Percentiles rank a stretch among this genome's conserved stretches.
These are phyloP conservation scores for Sebastes cheni DNA, from an alignment of 2,797 vertebrate genomes.

Conservation along the genomic window DNA sequence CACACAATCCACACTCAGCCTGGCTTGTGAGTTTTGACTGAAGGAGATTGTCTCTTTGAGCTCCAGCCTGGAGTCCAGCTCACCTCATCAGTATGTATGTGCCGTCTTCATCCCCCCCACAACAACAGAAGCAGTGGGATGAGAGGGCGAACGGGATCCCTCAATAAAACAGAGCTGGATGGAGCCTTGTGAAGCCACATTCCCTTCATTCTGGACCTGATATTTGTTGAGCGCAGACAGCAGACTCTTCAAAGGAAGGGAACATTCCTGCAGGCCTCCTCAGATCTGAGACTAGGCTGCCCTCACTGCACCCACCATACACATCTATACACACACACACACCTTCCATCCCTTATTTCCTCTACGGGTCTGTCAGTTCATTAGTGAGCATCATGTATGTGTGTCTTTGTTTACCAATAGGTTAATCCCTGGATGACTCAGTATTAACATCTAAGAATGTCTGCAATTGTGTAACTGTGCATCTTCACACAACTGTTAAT, in stretches of 20 bases:
- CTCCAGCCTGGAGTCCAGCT: constrained; percentile 59
- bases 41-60: constrained; percentile 59
- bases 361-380: constrained; percentile 9
- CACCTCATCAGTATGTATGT: constrained; percentile 77
- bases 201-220: constrained; percentile 79
- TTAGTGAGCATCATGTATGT: neutral
- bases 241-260: constrained; percentile 78
- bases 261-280: constrained; percentile 78
- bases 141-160: constrained; percentile 72
- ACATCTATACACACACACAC: constrained; percentile 6
- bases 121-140: constrained; percentile 73
- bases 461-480: neutral
- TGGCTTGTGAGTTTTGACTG: constrained; percentile 50
- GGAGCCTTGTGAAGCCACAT: constrained; percentile 76
- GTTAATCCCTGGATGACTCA: neutral
- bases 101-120: constrained; percentile 63
- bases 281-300: constrained; percentile 71
- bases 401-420: neutral
- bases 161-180: constrained; percentile 81
- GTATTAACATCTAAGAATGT: neutral
- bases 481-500: neutral
- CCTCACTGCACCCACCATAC: constrained; percentile 53
- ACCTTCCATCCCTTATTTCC: constrained; percentile 12
- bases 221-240: constrained; percentile 77
- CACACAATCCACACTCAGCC: neutral